phyloP scores from a whole-genome alignment of 1,140 invertebrate species.

The Proctacanthus coquilletti region DNA sequence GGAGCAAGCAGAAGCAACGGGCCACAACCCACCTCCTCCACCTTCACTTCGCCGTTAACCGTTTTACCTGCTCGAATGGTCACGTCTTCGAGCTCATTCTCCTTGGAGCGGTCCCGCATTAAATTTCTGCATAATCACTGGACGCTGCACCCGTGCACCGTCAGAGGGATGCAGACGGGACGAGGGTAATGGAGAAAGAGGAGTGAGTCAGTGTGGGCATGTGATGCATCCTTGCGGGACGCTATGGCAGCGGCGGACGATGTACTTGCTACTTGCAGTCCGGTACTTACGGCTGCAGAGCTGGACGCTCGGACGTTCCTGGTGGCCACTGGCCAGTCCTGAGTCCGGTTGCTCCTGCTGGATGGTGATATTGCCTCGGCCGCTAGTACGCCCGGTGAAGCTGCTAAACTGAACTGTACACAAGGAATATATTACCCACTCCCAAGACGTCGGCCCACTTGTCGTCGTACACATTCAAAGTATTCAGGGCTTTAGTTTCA shows the following conservation, averaged over 20 bases:
- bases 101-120: not conserved
- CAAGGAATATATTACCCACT: slow-evolving; percentile 1
- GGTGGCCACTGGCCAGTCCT: too few relatives aligned
- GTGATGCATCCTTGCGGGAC: not conserved
- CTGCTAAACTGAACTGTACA: not conserved
- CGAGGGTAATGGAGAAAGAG: not conserved
- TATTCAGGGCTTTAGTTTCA: too few relatives aligned
- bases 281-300: not conserved
- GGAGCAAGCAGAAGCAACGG: too few relatives aligned
- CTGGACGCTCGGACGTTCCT: too few relatives aligned
- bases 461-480: too few relatives aligned
- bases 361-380: not conserved
- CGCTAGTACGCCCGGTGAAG: not conserved
- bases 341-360: too few relatives aligned
- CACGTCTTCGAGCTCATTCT: slow-evolving; percentile 1
- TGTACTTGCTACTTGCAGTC: not conserved
- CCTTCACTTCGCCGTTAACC: not conserved
- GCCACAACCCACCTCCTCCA: too few relatives aligned
- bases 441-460: not conserved
- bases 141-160: not conserved
- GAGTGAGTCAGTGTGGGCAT: not conserved
- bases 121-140: slow-evolving; percentile 1
- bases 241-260: not conserved
- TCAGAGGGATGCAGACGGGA: not conserved
- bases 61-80: not conserved